Evolutionary conservation across 2,113 vertebrate genomes (phyloP), one percentile per base, ranked within the genome.

Genomic region (Atractosteus spatula): DNA sequence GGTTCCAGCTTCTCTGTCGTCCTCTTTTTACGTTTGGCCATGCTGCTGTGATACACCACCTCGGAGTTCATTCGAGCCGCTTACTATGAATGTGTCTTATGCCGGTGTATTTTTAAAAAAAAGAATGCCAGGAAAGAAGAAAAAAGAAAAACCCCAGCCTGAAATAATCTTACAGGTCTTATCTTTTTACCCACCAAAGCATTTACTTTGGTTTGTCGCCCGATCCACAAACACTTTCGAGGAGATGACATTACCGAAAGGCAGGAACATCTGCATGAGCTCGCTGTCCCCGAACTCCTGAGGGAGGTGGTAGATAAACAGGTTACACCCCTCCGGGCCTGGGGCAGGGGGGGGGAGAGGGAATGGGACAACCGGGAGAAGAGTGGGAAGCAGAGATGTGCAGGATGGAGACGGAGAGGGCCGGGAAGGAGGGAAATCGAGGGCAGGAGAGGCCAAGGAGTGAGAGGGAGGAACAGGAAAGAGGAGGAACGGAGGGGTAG

Each of bases 201-300:
- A 98, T 99, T 97, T 98, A 99, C 97, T 99, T 98, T 99, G 97
- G 97, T 98, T 99, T 97, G 96, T 98, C 97, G 96, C 97, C 95
- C 97, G 96, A 98, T 99, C 96, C 97, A 98, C 97, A 99, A 99
- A 99, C 96, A 99, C 97, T 98, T 99, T 98, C 95, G 96, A 98
- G 95, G 97, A 99, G 97, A 99, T 99, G 97, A 99, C 97, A 99
- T 99, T 99, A 98, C 97, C 97, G 95, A 99, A 98, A 96, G 97
- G 96, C 93, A 99, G 95, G 96, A 98, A 98, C 96, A 98, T 98
- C 95, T 99, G 97, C 97, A 98, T 99, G 93, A 99, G 96, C 93
- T 99, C 97, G 92, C 95, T 94, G 92, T 99, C 97, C 93, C 97
- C 97, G 97, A 99, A 97, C 96, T 98, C 97, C 95, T 99, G 96